Evolutionary conservation across 2,888 invertebrate genomes (phyloP).

Genomic region (Adineta ricciae): DNA sequence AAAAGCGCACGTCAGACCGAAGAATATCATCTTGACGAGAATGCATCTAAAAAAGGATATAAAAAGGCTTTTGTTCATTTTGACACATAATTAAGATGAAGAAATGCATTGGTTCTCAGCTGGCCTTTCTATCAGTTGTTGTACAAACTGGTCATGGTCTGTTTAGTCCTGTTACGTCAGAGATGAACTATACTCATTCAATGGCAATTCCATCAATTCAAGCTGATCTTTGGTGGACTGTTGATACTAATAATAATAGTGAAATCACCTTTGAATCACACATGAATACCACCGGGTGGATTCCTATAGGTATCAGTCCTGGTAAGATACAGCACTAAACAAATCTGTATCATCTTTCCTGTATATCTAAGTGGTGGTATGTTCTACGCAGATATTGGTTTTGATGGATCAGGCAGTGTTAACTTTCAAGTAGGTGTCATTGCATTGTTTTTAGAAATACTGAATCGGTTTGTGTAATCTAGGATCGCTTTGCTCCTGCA

Average conservation of each 20-base stretch:
- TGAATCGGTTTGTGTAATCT: not conserved
- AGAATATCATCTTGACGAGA: too few relatives aligned
- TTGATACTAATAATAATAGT: not conserved
- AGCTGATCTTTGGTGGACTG: too few relatives aligned
- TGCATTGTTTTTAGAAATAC: too few relatives aligned
- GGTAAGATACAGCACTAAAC: too few relatives aligned
- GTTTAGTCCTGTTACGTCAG: not conserved
- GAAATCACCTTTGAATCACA: slow-evolving; percentile 24
- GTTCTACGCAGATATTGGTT: slow-evolving; percentile 72
- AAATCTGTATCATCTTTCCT: too few relatives aligned
- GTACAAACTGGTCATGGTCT: not conserved
- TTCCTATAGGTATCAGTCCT: slow-evolving; percentile 25
- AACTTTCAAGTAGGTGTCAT: slow-evolving; percentile 37
- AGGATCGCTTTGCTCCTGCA: slow-evolving; percentile 11
- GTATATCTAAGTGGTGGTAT: slow-evolving; percentile 59
- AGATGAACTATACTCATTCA: not conserved
- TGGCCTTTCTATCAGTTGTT: not conserved
- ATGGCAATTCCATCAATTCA: not conserved
- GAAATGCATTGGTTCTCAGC: not conserved
- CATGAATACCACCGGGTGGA: slow-evolving; percentile 17
- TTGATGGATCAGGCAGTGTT: slow-evolving; percentile 51
- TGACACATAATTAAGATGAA: not conserved
- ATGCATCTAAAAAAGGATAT: too few relatives aligned
- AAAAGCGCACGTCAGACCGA: too few relatives aligned
- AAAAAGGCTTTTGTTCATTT: too few relatives aligned